Evolutionary conservation across 2,113 vertebrate genomes (phyloP).

Genomic region (Lontra canadensis): DNA sequence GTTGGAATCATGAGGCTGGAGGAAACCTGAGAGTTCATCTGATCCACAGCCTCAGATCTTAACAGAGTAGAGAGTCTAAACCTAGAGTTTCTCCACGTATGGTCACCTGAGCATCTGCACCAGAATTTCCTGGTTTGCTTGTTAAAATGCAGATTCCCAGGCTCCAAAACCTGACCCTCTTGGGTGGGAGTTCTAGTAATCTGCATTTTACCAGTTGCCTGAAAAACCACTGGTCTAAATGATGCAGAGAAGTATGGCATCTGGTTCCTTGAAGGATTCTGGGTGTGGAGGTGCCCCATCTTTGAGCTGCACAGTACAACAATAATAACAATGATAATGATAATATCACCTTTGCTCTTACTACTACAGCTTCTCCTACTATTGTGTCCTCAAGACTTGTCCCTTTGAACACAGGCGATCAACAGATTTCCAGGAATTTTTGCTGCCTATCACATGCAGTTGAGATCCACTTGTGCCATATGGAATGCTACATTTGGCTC

Average conservation of each 20-base stretch:
- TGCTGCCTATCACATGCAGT: neutral
- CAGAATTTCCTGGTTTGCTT: neutral
- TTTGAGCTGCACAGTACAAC: neutral
- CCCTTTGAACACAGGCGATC: neutral
- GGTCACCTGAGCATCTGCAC: neutral
- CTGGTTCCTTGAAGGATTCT: neutral
- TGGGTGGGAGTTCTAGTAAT: neutral
- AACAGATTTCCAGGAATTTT: neutral
- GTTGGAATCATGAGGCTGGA: neutral
- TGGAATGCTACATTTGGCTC: neutral
- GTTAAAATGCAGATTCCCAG: neutral
- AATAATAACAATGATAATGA: neutral
- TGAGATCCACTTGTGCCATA: neutral
- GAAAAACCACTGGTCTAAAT: neutral
- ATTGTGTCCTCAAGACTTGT: neutral
- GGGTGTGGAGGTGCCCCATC: too few relatives aligned
- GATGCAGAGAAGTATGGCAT: neutral
- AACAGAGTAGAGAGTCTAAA: constrained; percentile 15
- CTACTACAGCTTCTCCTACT: neutral
- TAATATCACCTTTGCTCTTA: neutral
- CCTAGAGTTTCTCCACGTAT: neutral
- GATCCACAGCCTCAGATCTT: neutral
- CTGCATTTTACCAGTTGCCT: neutral
- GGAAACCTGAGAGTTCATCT: constrained; percentile 50
- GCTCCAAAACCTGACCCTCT: neutral